Evolutionary conservation across 2,888 invertebrate genomes (phyloP).

Genomic region (Drosophila ezoana): DNA sequence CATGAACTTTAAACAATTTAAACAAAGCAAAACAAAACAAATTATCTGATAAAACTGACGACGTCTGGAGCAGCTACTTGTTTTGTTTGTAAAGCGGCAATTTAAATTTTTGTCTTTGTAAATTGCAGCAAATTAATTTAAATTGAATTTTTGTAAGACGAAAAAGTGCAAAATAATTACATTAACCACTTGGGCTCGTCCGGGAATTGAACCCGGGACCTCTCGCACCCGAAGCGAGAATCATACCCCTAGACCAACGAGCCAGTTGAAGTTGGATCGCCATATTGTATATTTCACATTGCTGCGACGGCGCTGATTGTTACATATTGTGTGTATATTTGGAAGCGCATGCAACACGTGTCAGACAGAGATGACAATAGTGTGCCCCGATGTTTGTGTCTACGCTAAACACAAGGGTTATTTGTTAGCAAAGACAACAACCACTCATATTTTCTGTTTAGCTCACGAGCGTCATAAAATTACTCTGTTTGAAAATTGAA

Average conservation of each 20-base stretch:
- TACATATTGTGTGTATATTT: slow-evolving; percentile 3
- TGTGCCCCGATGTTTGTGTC: slow-evolving; percentile 6
- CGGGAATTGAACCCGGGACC: slow-evolving; percentile 84
- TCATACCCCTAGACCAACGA: slow-evolving; percentile 84
- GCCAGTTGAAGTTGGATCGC: slow-evolving; percentile 69
- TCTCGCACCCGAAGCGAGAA: slow-evolving; percentile 84
- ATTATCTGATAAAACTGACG: slow-evolving; percentile 30
- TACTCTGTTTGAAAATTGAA: too few relatives aligned
- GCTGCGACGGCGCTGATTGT: slow-evolving; percentile 13
- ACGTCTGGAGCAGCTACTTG: slow-evolving; percentile 29
- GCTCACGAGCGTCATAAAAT: background rate
- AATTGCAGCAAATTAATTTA: slow-evolving; percentile 16
- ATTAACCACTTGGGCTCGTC: slow-evolving; percentile 78
- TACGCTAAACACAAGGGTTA: slow-evolving; percentile 7
- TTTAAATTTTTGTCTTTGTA: slow-evolving; percentile 7
- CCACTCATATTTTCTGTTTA: slow-evolving; percentile 4
- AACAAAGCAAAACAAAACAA: slow-evolving; percentile 23
- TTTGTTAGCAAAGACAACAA: slow-evolving; percentile 12
- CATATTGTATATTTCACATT: slow-evolving; percentile 56
- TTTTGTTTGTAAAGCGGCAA: slow-evolving; percentile 35
- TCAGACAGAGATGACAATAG: slow-evolving; percentile 39
- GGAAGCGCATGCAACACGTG: slow-evolving; percentile 40
- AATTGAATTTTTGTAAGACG: background rate
- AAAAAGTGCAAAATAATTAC: slow-evolving; percentile 38
- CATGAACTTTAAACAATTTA: slow-evolving; percentile 7